phyloP scores from a whole-genome alignment of 2,888 invertebrate species.

The Stenodema calcarata region DNA sequence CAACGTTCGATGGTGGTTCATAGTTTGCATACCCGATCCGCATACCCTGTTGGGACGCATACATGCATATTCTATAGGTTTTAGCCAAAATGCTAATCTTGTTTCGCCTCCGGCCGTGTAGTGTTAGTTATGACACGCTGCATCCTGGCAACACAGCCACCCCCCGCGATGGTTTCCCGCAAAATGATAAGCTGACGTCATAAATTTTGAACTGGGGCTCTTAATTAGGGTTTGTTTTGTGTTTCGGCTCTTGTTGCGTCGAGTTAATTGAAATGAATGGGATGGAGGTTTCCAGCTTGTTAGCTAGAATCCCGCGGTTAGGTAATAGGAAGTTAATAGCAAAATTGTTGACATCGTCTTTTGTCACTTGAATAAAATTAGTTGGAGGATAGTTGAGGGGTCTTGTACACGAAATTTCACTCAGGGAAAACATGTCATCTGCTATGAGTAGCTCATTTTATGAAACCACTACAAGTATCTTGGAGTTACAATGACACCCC shows the following conservation, averaged over 20 bases:
- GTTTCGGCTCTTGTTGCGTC: not conserved
- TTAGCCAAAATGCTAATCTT: not conserved
- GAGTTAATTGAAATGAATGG: conserved; percentile 11
- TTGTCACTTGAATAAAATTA: no score
- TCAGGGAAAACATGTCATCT: no score
- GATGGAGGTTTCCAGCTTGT: not conserved
- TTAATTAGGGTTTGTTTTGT: conserved; percentile 12
- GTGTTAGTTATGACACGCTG: not conserved
- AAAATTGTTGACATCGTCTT: no score
- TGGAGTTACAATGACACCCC: no score
- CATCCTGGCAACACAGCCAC: not conserved
- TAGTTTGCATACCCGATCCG: not conserved
- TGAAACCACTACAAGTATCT: no score
- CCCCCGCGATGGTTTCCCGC: not conserved
- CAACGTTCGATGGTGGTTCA: no score
- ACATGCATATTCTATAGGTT: not conserved
- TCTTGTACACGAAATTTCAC: no score
- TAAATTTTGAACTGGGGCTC: conserved; percentile 8
- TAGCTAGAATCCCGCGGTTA: not conserved
- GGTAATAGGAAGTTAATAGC: no score
- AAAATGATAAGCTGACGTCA: not conserved
- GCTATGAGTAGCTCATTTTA: no score
- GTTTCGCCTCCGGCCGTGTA: not conserved
- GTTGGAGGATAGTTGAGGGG: no score
- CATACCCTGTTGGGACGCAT: not conserved